Conservation (phyloP, 2,113 vertebrate genomes). For the Salvelinus fontinalis region DNA sequence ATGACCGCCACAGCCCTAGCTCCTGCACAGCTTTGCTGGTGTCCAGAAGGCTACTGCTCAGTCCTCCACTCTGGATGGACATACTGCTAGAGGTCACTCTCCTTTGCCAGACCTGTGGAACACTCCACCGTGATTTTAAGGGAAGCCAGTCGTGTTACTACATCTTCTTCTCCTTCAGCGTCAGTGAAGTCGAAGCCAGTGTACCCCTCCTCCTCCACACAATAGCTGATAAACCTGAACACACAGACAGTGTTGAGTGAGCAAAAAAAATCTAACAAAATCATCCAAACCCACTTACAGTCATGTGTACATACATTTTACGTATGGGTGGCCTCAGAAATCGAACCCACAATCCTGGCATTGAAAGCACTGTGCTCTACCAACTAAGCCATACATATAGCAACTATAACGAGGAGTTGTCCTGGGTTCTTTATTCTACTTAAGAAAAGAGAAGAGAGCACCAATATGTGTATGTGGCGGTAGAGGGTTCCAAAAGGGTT, state of each 20-base stretch:
- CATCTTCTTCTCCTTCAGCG: conserved; percentile 49
- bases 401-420: background rate
- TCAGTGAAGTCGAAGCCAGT: conserved; percentile 72
- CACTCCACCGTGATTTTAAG: conserved; percentile 62
- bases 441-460: background rate
- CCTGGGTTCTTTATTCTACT: background rate
- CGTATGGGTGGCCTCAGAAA: background rate
- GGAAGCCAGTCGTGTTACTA: conserved; percentile 41
- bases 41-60: conserved; percentile 54
- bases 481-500: background rate
- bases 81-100: conserved; percentile 63
- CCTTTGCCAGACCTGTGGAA: conserved; percentile 39
- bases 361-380: too few species aligned
- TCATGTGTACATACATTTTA: too few species aligned
- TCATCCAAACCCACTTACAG: too few species aligned
- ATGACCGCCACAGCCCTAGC: too few species aligned
- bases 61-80: conserved; percentile 71
- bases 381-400: background rate
- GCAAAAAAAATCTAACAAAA: background rate
- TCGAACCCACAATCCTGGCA: too few species aligned
- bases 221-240: conserved; percentile 84
- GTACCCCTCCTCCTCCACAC: conserved; percentile 74
- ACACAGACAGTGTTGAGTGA: conserved; percentile 2
- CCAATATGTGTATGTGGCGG: background rate
- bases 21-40: background rate